Conservation (phyloP, 2,797 vertebrate genomes). For the Arrhamphus sclerolepis region DNA sequence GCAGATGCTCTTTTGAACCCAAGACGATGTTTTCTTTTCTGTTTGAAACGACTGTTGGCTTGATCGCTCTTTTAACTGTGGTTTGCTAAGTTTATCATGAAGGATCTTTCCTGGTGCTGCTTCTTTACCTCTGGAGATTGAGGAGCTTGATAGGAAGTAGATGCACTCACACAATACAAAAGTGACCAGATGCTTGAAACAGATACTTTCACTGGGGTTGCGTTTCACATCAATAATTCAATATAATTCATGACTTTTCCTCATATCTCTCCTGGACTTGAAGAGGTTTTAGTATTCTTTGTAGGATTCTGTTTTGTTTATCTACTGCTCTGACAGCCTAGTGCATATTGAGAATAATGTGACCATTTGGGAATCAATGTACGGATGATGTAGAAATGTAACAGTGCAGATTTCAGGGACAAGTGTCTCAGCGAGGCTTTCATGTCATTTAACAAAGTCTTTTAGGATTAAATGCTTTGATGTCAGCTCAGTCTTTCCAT, state of each 20-base stretch:
- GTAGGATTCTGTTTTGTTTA: conserved; percentile 19
- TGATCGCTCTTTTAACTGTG: conserved; percentile 32
- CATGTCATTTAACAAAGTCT: conserved; percentile 35
- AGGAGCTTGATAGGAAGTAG: conserved; percentile 2
- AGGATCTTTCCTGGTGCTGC: not conserved
- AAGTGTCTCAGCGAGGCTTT: conserved; percentile 38
- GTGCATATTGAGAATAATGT: conserved; percentile 10
- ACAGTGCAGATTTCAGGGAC: conserved; percentile 33
- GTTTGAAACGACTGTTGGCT: conserved; percentile 11
- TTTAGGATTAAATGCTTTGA: conserved; percentile 53
- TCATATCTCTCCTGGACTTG: conserved; percentile 8
- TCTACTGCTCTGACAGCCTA: conserved; percentile 9
- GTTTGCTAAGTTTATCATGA: not conserved
- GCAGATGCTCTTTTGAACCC: conserved; percentile 35
- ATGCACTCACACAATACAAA: conserved; percentile 7
- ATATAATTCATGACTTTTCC: conserved; percentile 10
- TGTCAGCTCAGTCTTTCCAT: conserved; percentile 53
- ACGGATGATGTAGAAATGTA: conserved; percentile 16
- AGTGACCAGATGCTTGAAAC: conserved; percentile 24
- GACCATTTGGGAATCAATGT: conserved; percentile 10
- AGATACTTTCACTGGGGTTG: conserved; percentile 34
- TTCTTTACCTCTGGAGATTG: not conserved
- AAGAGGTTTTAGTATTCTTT: conserved; percentile 6
- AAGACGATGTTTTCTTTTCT: conserved; percentile 18
- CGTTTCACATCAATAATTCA: conserved; percentile 41